These are phyloP conservation scores for Liasis olivaceus DNA, from an alignment of 2,797 vertebrate species.

Conservation along the genomic window DNA sequence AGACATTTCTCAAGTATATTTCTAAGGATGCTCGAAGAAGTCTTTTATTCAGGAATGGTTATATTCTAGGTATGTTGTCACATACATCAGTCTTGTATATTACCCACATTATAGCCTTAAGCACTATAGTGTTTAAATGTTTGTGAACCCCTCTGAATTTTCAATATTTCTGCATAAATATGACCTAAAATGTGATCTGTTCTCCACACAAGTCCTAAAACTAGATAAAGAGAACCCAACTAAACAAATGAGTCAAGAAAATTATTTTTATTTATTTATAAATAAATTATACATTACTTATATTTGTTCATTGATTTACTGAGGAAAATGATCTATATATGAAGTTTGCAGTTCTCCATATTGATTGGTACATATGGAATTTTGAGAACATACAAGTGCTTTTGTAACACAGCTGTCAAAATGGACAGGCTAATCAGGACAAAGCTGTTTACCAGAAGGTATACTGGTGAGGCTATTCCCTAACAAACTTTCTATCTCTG, in stretches of 20 bases:
- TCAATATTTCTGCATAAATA: background rate
- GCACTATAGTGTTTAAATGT: background rate
- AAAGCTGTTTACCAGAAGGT: too few species aligned
- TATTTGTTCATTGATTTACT: background rate
- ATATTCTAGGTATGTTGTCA: background rate
- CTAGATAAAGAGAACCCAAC: background rate
- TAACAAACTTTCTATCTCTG: too few species aligned
- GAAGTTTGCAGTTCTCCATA: background rate
- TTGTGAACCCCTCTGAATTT: background rate
- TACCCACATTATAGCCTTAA: background rate
- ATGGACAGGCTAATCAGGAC: too few species aligned
- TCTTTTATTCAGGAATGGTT: background rate
- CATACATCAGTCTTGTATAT: background rate
- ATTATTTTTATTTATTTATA: too few species aligned
- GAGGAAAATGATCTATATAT: background rate
- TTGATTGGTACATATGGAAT: background rate
- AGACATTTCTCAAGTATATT: background rate
- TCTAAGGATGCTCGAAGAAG: background rate
- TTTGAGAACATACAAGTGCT: too few species aligned
- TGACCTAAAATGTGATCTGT: background rate
- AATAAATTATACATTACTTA: background rate
- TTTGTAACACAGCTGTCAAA: too few species aligned
- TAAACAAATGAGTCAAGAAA: background rate
- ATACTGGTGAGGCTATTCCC: too few species aligned
- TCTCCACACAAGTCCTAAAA: background rate